Base-by-base conservation (phyloP, 2,797 vertebrate species). In the Discoglossus pictus region DNA sequence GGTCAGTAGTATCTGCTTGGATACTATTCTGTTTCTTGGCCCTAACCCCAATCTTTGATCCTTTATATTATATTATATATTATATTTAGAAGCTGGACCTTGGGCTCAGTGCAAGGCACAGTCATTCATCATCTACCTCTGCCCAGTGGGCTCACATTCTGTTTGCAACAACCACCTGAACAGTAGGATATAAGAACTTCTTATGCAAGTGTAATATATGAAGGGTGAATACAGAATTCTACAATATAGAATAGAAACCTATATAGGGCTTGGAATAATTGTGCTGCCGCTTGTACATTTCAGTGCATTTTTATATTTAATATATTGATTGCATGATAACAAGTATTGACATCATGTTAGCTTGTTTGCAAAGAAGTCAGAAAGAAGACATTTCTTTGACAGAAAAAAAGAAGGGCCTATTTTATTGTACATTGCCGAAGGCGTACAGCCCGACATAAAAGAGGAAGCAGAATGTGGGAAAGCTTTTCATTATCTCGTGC, bases 261-360 rank as follows among this genome's bases (percentile, higher is more conserved):
- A 35, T 46, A 15, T 34, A 18, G 9, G 27, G 7, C 39, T 36
- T 2, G 20, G 17, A 24, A 61, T 34, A 61, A 47, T 54, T 54
- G 21, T 12, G 8, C n/a, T 25, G 25, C 17, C n/a, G 47, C 40
- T 20, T 48, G 47, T 31, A 36, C 6, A 39, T 55, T 52, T 31
- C 23, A 0, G 20, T 10, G 36, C 17, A 42, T 42, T 48, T 53
- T 44, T 48, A 47, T 47, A 21, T 40, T 62, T 34, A 50, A 24
- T 50, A n/a, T n/a, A 69, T 62, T 42, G 67, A 56, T 62, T 53
- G 42, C 42, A 34, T 42, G 24, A 35, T 54, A 62, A 69, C 40
- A 61, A 54, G 16, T 62, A 69, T 69, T 55, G 67, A 69, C 59
- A 69, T 55, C 31, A 56, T 40, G 66, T 61, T 62, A 61, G 55